Conservation (phyloP, 2,797 vertebrate genomes). For the Triplophysa bombifrons region DNA sequence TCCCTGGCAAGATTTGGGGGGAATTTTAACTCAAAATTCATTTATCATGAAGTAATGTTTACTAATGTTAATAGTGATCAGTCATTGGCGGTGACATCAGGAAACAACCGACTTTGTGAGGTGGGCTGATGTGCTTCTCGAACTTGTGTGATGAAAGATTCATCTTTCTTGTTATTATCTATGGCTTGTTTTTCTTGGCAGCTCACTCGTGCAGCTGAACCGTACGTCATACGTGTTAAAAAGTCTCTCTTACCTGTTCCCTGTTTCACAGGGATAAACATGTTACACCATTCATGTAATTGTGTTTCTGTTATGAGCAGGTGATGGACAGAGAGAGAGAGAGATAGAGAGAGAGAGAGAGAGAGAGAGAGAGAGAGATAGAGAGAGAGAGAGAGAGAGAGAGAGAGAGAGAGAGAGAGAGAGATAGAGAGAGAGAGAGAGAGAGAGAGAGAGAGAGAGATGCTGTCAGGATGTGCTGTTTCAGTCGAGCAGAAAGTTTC, state of each 20-base stretch:
- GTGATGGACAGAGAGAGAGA: neutral
- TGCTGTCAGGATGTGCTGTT: conserved; percentile 26
- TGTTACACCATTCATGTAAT: neutral
- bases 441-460: conserved; percentile 9
- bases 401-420: conserved; percentile 7
- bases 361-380: conserved; percentile 11
- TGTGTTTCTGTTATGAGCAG: neutral
- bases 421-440: conserved; percentile 12
- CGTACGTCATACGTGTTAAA: conserved; percentile 56
- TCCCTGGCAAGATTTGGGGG: neutral
- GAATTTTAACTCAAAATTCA: conserved; percentile 1
- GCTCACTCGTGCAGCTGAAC: neutral
- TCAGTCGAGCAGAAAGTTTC: conserved; percentile 32
- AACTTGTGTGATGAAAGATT: conserved; percentile 55
- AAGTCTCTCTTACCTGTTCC: conserved; percentile 10
- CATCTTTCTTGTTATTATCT: conserved; percentile 53
- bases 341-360: conserved; percentile 15
- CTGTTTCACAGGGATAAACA: neutral
- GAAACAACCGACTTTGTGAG: conserved; percentile 49
- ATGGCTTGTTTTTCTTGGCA: conserved; percentile 26
- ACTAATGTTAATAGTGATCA: neutral
- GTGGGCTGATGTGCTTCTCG: conserved; percentile 12
- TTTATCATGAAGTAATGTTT: neutral
- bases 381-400: conserved; percentile 24
- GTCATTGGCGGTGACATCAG: conserved; percentile 35